Base-by-base conservation (phyloP, 2,888 invertebrate species). In the Cerceris ruficornis region DNA sequence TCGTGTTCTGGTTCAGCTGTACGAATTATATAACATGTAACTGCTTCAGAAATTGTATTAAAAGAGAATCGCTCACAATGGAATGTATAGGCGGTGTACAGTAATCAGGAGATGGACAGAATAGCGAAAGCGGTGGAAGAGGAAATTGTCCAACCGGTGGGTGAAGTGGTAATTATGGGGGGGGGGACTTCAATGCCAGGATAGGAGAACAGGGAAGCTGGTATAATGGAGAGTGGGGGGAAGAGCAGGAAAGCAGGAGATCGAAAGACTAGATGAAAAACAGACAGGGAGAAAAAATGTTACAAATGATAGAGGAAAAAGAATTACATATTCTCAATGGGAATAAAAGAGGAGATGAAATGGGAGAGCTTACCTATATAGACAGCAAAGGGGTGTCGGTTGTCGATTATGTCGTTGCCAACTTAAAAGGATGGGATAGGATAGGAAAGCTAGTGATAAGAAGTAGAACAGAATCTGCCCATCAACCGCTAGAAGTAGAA, bases 301-400 rank as follows among this genome's bases (percentile, higher is more conserved):
- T 65, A 15, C 7, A 42, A 17, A 41, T 42, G 54, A 15, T 42
- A 15, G 54, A 65, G 8, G 43, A 65, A 11, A 43, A 17, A 14
- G 65, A 54, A 0, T 17, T 4, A 15, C 15, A 54, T 15, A 65
- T 42, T 54, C 9, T 28, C 28, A 55, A 65, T 17, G 55, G 65
- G 0, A 65, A 65, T 17, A 15, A 17, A 13, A 15, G 2, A 8
- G 65, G 65, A 42, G 14, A 65, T 14, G 54, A 65, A n/a, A 42
- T 54, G 39, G 65, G 55, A 6, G 65, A 65, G n/a, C 13, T 41
- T 5, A 55, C 65, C 2, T 55, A 42, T 54, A 42, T 65, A 55
- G 65, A 7, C 2, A 42, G 7, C n/a, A 14, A 15, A 17, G 65
- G 65, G 11, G 14, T 6, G 15, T 54, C 55, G 17, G 65, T 65